phyloP scores from a whole-genome alignment of 92 coral and sea anemone species.

The Palythoa heliodiscus region DNA sequence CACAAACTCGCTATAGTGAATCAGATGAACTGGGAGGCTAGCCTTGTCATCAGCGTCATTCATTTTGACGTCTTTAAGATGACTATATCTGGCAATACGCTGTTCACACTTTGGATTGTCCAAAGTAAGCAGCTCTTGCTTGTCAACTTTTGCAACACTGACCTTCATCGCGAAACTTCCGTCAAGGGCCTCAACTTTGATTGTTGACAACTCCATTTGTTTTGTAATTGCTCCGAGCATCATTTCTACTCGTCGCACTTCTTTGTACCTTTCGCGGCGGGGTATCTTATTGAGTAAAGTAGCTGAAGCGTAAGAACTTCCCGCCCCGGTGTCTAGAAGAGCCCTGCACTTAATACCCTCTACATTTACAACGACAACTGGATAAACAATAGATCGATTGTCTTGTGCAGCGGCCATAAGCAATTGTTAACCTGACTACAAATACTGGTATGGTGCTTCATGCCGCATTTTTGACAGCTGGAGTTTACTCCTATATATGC shows the following conservation, averaged over 20 bases:
- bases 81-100: no score
- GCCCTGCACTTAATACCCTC: constrained; percentile 65
- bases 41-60: no score
- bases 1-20: no score
- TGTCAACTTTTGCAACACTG: no score
- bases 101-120: no score
- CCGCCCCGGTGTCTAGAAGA: constrained; percentile 46
- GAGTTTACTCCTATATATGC: constrained; percentile 18
- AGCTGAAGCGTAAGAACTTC: constrained; percentile 52
- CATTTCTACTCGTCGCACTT: constrained; percentile 49
- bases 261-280: background rate
- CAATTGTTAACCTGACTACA: background rate
- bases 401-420: background rate
- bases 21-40: no score
- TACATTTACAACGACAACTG: no score
- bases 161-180: constrained; percentile 1
- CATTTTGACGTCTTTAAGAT: no score
- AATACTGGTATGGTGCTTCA: constrained; percentile 13
- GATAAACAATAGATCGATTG: constrained; percentile 23
- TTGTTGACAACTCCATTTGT: constrained; percentile 39
- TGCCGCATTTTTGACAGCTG: background rate
- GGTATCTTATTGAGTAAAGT: constrained; percentile 18
- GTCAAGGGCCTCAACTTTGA: constrained; percentile 23
- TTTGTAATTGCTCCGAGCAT: constrained; percentile 47
- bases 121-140: no score